Base-by-base conservation (phyloP, 92 coral and sea anemone genomes). In the Palythoa grandiflora region DNA sequence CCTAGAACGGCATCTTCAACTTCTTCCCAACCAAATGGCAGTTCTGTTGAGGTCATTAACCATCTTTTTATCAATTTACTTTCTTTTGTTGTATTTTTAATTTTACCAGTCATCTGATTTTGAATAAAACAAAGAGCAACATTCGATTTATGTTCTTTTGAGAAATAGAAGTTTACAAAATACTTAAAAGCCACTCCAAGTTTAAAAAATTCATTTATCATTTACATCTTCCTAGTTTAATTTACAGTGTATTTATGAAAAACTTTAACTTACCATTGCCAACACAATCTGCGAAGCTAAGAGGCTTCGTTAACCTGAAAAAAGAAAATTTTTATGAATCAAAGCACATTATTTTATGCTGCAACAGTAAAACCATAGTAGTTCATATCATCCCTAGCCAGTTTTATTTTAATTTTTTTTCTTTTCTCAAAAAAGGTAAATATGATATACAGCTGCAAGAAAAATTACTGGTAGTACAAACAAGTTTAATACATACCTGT, bases 21-120 rank as follows among this genome's bases (percentile, higher is more conserved):
- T 73, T 97, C 99, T 86, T 97, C 99, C 99, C 99, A 97, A 52
- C 99, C 99, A 90, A 93, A 93, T 54, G 99, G 99, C 74, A 97
- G 80, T 89, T 97, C 99, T 97, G 88, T 39, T 71, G 63, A 77
- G 63, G 71, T 57, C 38, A 71, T 16, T 20, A 77, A 38, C 13
- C 4, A 57, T 51, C 39, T 50, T 3, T 48, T 36, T 2, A 80
- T 61, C 20, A 70, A 36, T 28, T 35, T 54, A 77, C 55, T 3
- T 48, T 38, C 61, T 51, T 16, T 15, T 38, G 36, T 28, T 17
- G 13, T 10, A 11, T 59, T 59, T 59, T 11, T 59, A 59, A 59
- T 44, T 44, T 44, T 44, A 44, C 7, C 50, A 44, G 50, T 44
- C 50, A 44, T 44, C 7, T 44, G 0, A 44, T 44, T 44, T 44